phyloP scores from a whole-genome alignment of 2,888 invertebrate species.

The Athetis lepigone region DNA sequence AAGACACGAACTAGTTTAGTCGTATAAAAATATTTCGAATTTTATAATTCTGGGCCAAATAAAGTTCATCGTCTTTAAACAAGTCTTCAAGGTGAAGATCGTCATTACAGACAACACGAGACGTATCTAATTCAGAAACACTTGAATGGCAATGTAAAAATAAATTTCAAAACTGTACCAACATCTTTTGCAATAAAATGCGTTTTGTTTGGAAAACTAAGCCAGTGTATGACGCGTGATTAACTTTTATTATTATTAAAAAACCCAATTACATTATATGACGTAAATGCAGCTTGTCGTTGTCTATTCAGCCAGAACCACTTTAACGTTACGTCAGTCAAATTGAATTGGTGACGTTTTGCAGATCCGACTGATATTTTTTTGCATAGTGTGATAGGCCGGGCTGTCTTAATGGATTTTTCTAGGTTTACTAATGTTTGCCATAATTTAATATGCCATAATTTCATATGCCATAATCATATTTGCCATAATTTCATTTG shows the following conservation, averaged over 20 bases:
- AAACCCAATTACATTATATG: background rate
- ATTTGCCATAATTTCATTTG: too few species aligned
- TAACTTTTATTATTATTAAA: background rate
- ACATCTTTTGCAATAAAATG: constrained; percentile 4
- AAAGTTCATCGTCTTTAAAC: constrained; percentile 47
- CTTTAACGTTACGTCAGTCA: background rate
- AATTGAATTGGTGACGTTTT: constrained; percentile 1
- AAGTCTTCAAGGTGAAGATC: constrained; percentile 51
- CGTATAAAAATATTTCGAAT: background rate
- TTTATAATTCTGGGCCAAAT: background rate
- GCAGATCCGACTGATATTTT: background rate
- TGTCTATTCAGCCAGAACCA: background rate
- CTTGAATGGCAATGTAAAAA: constrained; percentile 12
- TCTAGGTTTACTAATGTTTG: too few species aligned
- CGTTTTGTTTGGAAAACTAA: background rate
- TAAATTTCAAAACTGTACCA: background rate
- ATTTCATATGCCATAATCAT: too few species aligned
- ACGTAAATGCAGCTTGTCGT: constrained; percentile 13
- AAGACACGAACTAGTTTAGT: background rate
- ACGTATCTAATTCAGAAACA: constrained; percentile 5
- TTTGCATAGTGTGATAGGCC: too few species aligned
- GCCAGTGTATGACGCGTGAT: background rate
- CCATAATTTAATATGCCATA: too few species aligned
- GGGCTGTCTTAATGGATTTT: too few species aligned
- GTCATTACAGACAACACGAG: background rate